These are phyloP conservation scores for Mycteria americana DNA, from an alignment of 2,797 vertebrate species.

Conservation along the genomic window DNA sequence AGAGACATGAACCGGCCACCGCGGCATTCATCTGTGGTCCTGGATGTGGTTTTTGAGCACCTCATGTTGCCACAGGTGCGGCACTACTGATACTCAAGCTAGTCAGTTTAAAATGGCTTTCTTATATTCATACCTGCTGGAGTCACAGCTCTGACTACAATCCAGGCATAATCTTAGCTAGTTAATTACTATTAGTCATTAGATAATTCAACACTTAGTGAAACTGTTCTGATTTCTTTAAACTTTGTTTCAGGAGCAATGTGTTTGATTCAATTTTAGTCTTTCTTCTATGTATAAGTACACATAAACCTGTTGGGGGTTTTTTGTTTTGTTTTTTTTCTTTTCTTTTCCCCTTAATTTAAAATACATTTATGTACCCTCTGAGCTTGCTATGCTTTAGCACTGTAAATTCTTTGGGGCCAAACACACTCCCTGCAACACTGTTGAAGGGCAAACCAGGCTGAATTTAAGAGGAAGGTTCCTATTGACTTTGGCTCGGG, in stretches of 20 bases:
- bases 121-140: not conserved
- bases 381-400: not conserved
- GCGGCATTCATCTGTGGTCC: no score
- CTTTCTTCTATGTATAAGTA: not conserved
- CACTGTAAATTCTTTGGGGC: not conserved
- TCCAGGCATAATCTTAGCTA: not conserved
- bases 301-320: accelerated
- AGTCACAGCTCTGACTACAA: not conserved
- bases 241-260: not conserved
- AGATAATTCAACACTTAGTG: not conserved
- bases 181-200: not conserved
- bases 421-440: not conserved
- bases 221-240: not conserved
- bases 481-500: not conserved
- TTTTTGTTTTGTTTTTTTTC: not conserved
- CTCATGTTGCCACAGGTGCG: not conserved
- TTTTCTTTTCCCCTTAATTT: not conserved
- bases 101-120: not conserved
- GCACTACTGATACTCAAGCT: not conserved
- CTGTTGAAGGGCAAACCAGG: not conserved
- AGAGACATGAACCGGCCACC: not conserved
- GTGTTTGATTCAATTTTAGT: not conserved
- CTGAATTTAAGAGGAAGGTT: not conserved
- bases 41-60: not conserved
- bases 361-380: not conserved